phyloP scores from a whole-genome alignment of 2,113 vertebrate genomes.

The Cacatua alba region DNA sequence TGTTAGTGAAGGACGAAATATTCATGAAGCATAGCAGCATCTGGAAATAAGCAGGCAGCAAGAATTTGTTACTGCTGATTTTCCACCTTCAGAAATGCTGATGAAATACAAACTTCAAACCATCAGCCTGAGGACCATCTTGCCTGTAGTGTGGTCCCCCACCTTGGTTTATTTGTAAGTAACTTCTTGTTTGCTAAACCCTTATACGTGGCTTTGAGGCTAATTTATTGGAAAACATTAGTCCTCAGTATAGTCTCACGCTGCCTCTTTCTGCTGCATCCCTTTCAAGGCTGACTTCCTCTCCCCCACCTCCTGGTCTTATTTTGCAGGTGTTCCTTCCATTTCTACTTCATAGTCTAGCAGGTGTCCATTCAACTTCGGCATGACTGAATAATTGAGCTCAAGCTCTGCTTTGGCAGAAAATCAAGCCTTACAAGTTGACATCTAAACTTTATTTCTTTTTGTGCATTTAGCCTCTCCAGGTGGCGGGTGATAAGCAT shows the following conservation, averaged over 20 bases:
- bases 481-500: neutral
- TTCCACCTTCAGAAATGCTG: neutral
- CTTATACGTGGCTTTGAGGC: neutral
- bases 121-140: neutral
- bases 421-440: neutral
- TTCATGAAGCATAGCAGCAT: neutral
- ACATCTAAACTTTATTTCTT: neutral
- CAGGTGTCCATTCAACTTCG: neutral
- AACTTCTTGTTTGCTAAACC: neutral
- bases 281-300: neutral
- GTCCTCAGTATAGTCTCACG: neutral
- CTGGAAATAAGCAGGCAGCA: neutral
- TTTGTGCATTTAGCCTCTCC: neutral
- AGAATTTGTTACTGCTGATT: neutral
- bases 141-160: neutral
- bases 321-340: neutral
- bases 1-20: neutral
- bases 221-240: neutral
- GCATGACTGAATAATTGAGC: neutral
- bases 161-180: neutral
- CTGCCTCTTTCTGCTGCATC: neutral
- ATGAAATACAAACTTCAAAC: neutral
- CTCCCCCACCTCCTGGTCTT: neutral
- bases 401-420: neutral
- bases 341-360: neutral